Evolutionary conservation across 1,140 invertebrate genomes (phyloP).

Genomic region (Drosophila sp.): DNA sequence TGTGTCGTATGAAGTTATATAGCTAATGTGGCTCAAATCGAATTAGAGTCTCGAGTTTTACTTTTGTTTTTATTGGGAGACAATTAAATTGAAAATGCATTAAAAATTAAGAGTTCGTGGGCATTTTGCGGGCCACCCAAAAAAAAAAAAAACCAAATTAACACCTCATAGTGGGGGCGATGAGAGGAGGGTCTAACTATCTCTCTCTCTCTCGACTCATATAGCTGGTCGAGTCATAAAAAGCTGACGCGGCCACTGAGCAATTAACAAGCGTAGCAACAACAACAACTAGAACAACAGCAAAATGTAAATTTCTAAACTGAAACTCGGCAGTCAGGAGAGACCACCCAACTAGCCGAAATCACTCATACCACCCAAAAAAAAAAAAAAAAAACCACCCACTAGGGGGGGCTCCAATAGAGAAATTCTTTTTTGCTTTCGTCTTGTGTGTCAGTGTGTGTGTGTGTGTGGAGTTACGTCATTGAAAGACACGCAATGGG

Average conservation of each 20-base stretch:
- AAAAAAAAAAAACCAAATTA: conserved; percentile 31
- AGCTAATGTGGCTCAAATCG: not conserved
- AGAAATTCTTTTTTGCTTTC: conserved; percentile 7
- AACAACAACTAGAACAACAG: conserved; percentile 27
- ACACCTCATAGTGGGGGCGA: conserved; percentile 43
- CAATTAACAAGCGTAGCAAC: conserved; percentile 63
- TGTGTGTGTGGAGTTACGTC: conserved; percentile 55
- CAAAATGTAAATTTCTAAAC: conserved; percentile 36
- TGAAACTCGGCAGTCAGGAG: conserved; percentile 1
- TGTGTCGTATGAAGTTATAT: not conserved
- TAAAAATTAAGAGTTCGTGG: not conserved
- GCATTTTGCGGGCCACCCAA: not conserved
- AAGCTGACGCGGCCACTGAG: conserved; percentile 51
- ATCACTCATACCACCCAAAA: not conserved
- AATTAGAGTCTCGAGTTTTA: not conserved
- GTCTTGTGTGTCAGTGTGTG: conserved; percentile 16
- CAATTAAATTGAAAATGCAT: conserved; percentile 8
- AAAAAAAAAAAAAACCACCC: not conserved
- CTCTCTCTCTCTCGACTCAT: not conserved
- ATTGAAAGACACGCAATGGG: conserved; percentile 70
- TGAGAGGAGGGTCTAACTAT: not conserved
- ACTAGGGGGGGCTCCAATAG: conserved; percentile 4
- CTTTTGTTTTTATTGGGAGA: not conserved
- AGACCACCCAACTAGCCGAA: not conserved
- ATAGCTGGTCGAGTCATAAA: conserved; percentile 46